phyloP scores from a whole-genome alignment of 2,113 vertebrate genomes.

The Anarrhichthys ocellatus region DNA sequence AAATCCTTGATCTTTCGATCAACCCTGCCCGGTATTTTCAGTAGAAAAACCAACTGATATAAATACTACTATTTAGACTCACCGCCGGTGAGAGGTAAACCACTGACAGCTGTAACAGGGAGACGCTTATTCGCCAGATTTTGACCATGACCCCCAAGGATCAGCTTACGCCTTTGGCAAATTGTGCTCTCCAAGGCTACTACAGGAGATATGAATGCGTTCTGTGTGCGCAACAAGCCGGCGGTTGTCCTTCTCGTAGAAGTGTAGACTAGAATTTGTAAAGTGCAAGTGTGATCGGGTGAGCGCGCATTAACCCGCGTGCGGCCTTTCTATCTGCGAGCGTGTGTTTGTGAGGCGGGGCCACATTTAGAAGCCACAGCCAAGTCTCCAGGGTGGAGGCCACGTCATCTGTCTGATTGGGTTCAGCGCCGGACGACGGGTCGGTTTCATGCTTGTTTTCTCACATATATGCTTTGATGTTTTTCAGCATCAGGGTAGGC shows the following conservation, averaged over 20 bases:
- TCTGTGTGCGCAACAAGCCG: constrained; percentile 69
- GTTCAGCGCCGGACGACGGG: not conserved
- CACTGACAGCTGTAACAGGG: constrained; percentile 77
- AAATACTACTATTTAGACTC: constrained; percentile 71
- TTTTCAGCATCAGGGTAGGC: not conserved
- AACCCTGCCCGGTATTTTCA: constrained; percentile 41
- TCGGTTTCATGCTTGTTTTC: constrained; percentile 39
- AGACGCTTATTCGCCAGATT: constrained; percentile 64
- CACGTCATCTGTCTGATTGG: constrained; percentile 14
- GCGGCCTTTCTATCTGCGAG: constrained; percentile 3
- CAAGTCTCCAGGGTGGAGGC: constrained; percentile 34
- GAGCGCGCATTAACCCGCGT: constrained; percentile 22
- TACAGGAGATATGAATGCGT: constrained; percentile 63
- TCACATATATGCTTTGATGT: constrained; percentile 26
- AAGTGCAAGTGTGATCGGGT: constrained; percentile 39
- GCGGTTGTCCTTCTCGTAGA: constrained; percentile 55
- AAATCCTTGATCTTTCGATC: constrained; percentile 74
- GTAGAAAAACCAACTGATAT: constrained; percentile 62
- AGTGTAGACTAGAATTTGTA: constrained; percentile 54
- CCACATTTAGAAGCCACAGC: constrained; percentile 24
- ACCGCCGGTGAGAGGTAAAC: constrained; percentile 59
- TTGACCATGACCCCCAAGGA: constrained; percentile 68
- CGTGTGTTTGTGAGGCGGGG: not conserved
- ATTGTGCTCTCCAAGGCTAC: constrained; percentile 72
- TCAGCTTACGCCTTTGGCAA: constrained; percentile 70